phyloP scores from a whole-genome alignment of 2,797 vertebrate genomes.

The Poeciliopsis presidionis region DNA sequence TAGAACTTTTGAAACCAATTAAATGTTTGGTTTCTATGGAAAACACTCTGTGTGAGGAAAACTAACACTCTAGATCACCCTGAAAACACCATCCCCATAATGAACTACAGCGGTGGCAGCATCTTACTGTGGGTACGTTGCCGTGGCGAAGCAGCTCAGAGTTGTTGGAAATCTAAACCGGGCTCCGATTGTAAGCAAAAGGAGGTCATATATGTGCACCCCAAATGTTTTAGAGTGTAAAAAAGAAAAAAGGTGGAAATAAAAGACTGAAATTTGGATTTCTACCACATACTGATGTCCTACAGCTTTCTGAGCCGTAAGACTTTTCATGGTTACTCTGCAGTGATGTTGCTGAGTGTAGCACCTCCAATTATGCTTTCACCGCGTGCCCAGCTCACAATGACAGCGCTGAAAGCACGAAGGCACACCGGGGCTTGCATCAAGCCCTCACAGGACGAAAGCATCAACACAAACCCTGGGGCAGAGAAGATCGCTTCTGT shows the following conservation, averaged over 20 bases:
- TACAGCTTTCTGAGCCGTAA: slow-evolving; percentile 11
- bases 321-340: slow-evolving; percentile 27
- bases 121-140: not conserved
- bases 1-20: too few relatives aligned
- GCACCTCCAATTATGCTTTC: slow-evolving; percentile 53
- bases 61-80: not conserved
- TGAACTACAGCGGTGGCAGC: not conserved
- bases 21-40: too few relatives aligned
- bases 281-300: slow-evolving; percentile 10
- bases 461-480: slow-evolving; percentile 38
- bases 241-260: not conserved
- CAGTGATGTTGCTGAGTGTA: slow-evolving; percentile 12
- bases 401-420: slow-evolving; percentile 37
- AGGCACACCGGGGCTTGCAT: not conserved
- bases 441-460: slow-evolving; percentile 40
- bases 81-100: not conserved
- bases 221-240: not conserved
- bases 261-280: not conserved
- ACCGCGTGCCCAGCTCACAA: slow-evolving; percentile 40
- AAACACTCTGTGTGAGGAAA: not conserved
- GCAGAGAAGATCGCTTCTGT: not conserved
- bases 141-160: not conserved
- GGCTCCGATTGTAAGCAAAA: not conserved
- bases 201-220: not conserved
- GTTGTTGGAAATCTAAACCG: not conserved